phyloP scores from a whole-genome alignment of 2,797 vertebrate genomes.

The Momotus momota region DNA sequence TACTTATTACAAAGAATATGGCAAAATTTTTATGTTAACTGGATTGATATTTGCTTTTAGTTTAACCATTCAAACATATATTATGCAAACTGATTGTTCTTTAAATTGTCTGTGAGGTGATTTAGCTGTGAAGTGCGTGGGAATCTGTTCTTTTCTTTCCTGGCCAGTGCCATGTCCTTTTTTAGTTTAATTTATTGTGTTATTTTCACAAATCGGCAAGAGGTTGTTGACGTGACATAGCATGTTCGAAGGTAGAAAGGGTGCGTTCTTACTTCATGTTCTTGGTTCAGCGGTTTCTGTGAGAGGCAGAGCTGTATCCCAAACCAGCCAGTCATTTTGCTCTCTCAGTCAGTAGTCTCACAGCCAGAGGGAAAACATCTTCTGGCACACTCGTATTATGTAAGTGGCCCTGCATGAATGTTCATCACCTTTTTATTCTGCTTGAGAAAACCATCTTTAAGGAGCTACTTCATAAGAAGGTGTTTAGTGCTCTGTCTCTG shows the following conservation, averaged over 20 bases:
- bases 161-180: not conserved
- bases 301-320: not conserved
- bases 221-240: not conserved
- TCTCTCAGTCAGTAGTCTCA: not conserved
- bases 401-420: conserved; percentile 5
- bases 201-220: not conserved
- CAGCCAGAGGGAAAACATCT: not conserved
- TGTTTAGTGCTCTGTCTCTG: not conserved
- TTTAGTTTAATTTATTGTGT: not conserved
- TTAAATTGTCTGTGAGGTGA: not conserved
- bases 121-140: not conserved
- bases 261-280: not conserved
- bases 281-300: conserved; percentile 13
- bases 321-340: conserved; percentile 6
- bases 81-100: not conserved
- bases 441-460: not conserved
- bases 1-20: not conserved
- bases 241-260: not conserved
- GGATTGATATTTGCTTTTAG: not conserved
- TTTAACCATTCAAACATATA: not conserved
- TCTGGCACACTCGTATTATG: not conserved
- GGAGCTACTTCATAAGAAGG: not conserved
- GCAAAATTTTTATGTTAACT: not conserved
- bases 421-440: conserved; percentile 4
- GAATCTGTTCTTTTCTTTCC: not conserved